These are phyloP conservation scores for Enteromius unitaeniatus DNA, from an alignment of 2,797 vertebrate genomes.

Conservation along the genomic window DNA sequence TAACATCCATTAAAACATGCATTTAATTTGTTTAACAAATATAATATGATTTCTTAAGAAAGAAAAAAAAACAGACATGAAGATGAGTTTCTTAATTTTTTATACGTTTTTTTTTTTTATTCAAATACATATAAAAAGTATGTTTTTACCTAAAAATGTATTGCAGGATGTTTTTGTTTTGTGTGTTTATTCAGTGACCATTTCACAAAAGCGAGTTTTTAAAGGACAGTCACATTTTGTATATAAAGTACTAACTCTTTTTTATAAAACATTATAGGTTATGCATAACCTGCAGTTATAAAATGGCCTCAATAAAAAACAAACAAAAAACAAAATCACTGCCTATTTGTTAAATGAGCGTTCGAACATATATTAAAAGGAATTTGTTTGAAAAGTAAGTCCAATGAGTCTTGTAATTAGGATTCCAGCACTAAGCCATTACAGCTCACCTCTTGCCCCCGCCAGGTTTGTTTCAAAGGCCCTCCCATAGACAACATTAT, in stretches of 20 bases:
- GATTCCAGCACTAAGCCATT: constrained; percentile 37
- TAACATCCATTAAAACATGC: neutral
- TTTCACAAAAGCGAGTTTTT: neutral
- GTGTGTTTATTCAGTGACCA: too few relatives aligned
- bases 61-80: neutral
- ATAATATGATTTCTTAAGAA: neutral
- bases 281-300: neutral
- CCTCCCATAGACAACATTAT: constrained; percentile 51
- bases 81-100: neutral
- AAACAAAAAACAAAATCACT: neutral
- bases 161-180: too few relatives aligned
- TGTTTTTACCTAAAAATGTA: too few relatives aligned
- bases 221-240: neutral
- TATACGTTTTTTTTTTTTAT: too few relatives aligned
- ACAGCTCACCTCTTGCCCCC: constrained; percentile 35
- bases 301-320: neutral
- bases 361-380: neutral
- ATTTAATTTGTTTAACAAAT: neutral
- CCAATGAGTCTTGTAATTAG: constrained; percentile 36
- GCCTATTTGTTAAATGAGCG: neutral
- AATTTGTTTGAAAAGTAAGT: constrained; percentile 5
- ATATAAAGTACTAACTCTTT: neutral
- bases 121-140: too few relatives aligned
- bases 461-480: constrained; percentile 49
- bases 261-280: neutral